These are phyloP conservation scores for Accipiter superciliosus DNA, from an alignment of 2,797 vertebrate species.

Conservation along the genomic window DNA sequence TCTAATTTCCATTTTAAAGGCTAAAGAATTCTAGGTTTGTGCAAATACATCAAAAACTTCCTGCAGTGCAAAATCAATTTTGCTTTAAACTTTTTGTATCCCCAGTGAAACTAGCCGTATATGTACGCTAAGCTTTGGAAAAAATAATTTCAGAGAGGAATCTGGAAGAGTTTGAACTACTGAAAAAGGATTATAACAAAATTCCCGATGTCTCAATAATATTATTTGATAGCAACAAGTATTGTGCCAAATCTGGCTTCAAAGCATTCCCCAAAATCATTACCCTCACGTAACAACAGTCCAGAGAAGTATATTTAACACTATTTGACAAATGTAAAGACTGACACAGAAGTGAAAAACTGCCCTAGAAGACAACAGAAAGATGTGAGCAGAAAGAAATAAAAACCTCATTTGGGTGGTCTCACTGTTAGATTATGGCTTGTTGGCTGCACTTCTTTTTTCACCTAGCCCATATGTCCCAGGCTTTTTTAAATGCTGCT, in stretches of 20 bases:
- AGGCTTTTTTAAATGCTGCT: not conserved
- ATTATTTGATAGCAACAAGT: not conserved
- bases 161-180: not conserved
- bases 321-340: not conserved
- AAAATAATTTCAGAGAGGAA: not conserved
- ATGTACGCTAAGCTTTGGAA: not conserved
- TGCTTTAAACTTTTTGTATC: not conserved
- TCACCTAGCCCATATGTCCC: not conserved
- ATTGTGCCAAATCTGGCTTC: not conserved
- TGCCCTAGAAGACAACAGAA: not conserved
- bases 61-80: not conserved
- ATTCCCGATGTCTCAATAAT: not conserved
- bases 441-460: not conserved
- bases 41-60: not conserved
- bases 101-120: not conserved
- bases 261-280: not conserved
- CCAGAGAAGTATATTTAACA: not conserved
- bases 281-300: not conserved
- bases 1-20: not conserved
- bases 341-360: not conserved
- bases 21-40: not conserved
- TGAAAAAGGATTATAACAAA: not conserved
- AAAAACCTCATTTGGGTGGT: not conserved
- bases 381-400: not conserved
- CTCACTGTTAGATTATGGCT: not conserved